Evolutionary conservation across 2,888 invertebrate genomes (phyloP).

Genomic region (Macrosoma leucophasiata): DNA sequence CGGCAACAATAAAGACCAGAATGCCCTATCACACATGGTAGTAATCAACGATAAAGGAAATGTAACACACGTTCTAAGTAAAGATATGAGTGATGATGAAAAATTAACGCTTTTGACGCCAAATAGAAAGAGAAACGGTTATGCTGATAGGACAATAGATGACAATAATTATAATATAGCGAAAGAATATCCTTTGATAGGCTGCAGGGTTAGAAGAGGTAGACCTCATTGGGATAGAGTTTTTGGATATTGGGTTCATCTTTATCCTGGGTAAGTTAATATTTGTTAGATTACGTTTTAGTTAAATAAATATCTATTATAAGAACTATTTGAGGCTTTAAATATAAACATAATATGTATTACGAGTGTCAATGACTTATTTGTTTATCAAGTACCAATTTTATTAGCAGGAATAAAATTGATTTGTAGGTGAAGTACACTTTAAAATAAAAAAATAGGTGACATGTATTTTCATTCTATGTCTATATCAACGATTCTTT

Average conservation of each 20-base stretch:
- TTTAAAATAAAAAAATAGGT: too few species aligned
- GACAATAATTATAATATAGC: constrained; percentile 43
- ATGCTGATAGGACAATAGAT: constrained; percentile 21
- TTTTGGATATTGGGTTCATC: constrained; percentile 68
- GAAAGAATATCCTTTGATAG: constrained; percentile 55
- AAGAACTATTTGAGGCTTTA: too few species aligned
- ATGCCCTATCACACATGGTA: constrained; percentile 36
- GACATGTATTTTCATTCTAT: too few species aligned
- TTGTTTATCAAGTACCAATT: too few species aligned
- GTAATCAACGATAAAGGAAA: constrained; percentile 46
- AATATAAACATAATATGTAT: too few species aligned
- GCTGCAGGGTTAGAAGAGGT: constrained; percentile 56
- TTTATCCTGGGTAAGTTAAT: constrained; percentile 57
- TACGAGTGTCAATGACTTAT: too few species aligned
- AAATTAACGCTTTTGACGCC: constrained; percentile 44
- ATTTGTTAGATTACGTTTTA: neutral
- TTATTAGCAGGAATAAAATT: too few species aligned
- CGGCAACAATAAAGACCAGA: constrained; percentile 25
- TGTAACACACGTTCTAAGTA: constrained; percentile 35
- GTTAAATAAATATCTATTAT: too few species aligned
- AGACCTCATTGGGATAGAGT: constrained; percentile 66
- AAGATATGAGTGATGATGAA: constrained; percentile 37
- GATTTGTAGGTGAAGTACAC: too few species aligned
- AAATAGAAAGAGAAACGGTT: constrained; percentile 36
- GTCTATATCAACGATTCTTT: too few species aligned